phyloP scores from a whole-genome alignment of 2,888 invertebrate genomes.

The Chaitophorus viminalis region DNA sequence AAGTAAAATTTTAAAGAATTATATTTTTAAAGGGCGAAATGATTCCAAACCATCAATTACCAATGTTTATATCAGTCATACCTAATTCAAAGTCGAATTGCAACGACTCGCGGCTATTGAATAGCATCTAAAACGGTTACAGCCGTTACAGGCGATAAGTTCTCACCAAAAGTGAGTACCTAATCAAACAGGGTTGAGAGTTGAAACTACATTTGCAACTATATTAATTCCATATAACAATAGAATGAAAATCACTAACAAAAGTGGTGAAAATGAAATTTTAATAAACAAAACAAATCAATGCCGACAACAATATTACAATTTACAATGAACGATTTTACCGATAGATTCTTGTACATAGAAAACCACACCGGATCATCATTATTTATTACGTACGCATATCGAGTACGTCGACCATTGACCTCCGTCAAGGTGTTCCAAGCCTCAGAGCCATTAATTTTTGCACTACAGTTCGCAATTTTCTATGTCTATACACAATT shows the following conservation, averaged over 20 bases:
- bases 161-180: too few relatives aligned
- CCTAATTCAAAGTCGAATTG: neutral
- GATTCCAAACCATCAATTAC: neutral
- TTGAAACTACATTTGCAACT: too few relatives aligned
- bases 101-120: neutral
- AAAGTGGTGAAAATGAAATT: neutral
- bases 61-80: neutral
- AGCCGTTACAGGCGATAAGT: too few relatives aligned
- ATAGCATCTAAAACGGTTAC: neutral
- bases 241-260: too few relatives aligned
- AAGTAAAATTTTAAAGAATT: neutral
- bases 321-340: neutral
- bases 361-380: neutral
- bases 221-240: too few relatives aligned
- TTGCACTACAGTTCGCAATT: neutral
- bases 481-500: neutral
- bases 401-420: neutral
- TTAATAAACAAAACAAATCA: neutral
- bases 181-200: too few relatives aligned
- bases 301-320: neutral
- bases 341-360: neutral
- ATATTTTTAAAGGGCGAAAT: neutral
- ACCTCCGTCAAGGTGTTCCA: conserved; percentile 2
- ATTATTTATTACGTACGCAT: neutral
- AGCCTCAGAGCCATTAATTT: neutral